Percentiles rank a stretch among this genome's conserved stretches.
These are phyloP conservation scores for Sebastiscus tertius DNA, from an alignment of 2,797 vertebrate species.

Conservation along the genomic window DNA sequence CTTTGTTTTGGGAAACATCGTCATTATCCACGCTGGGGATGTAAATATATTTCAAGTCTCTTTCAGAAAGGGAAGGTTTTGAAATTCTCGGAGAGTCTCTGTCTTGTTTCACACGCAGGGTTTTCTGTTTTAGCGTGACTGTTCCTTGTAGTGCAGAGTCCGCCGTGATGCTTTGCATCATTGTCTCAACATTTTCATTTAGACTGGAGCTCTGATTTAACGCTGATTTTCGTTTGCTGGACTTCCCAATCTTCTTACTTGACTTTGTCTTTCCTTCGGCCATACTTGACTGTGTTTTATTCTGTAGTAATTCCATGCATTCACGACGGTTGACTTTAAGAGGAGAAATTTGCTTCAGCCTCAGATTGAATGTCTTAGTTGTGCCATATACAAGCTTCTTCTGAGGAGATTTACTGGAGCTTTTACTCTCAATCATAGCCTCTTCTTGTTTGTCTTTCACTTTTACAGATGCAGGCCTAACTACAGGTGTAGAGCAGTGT, in stretches of 20 bases:
- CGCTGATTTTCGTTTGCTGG: constrained; percentile 19
- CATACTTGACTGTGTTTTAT: constrained; percentile 36
- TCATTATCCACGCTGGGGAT: constrained; percentile 62
- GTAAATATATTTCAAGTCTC: constrained; percentile 33
- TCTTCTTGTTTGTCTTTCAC: constrained; percentile 28
- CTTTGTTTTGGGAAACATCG: constrained; percentile 43
- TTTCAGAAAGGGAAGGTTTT: constrained; percentile 12
- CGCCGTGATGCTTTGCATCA: constrained; percentile 54
- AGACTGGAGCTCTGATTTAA: constrained; percentile 47
- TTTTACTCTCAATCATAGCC: constrained; percentile 7
- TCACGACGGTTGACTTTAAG: constrained; percentile 73
- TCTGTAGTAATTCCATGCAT: constrained; percentile 68
- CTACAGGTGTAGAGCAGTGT: constrained; percentile 36
- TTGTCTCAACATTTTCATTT: constrained; percentile 75
- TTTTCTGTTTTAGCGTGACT: constrained; percentile 3
- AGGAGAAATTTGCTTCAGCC: constrained; percentile 83
- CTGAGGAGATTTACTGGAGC: constrained; percentile 46
- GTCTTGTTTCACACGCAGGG: neutral
- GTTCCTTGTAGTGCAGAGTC: constrained; percentile 18
- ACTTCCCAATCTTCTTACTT: neutral
- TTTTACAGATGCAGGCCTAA: constrained; percentile 5
- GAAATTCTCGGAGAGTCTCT: neutral
- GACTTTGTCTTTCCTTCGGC: constrained; percentile 50
- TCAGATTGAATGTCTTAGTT: constrained; percentile 88
- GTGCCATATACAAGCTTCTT: constrained; percentile 86